phyloP scores from a whole-genome alignment of 1,140 invertebrate species.

The Lepidurus apus region DNA sequence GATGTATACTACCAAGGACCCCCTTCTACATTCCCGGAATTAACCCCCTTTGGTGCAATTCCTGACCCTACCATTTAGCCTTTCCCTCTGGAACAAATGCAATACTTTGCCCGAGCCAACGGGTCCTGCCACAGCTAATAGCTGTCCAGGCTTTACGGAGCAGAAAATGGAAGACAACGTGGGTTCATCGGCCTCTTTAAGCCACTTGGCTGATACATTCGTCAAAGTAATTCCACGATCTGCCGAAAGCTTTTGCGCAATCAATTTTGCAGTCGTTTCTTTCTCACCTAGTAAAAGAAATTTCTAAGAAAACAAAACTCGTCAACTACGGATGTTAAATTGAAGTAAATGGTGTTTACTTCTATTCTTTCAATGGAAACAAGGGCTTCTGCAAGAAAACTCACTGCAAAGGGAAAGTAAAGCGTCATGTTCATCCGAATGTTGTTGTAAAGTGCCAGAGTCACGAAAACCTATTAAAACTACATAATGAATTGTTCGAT shows the following conservation, averaged over 20 bases:
- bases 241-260: slow-evolving; percentile 46
- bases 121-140: slow-evolving; percentile 60
- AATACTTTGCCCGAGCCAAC: slow-evolving; percentile 70
- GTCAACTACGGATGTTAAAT: neutral
- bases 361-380: slow-evolving; percentile 44
- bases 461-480: slow-evolving; percentile 44
- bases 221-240: slow-evolving; percentile 42
- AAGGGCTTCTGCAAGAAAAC: slow-evolving; percentile 41
- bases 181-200: slow-evolving; percentile 24
- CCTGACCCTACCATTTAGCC: too few species aligned
- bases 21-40: too few species aligned
- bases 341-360: slow-evolving; percentile 38
- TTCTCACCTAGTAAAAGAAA: slow-evolving; percentile 29
- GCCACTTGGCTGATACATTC: slow-evolving; percentile 44
- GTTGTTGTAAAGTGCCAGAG: slow-evolving; percentile 47
- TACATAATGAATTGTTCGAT: too few species aligned
- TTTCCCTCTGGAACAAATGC: too few species aligned
- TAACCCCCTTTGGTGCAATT: too few species aligned
- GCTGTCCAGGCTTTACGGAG: slow-evolving; percentile 44
- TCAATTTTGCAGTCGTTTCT: neutral
- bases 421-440: slow-evolving; percentile 47
- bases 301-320: neutral
- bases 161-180: slow-evolving; percentile 43
- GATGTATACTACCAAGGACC: too few species aligned
- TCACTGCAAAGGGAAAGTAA: slow-evolving; percentile 48